Evolutionary conservation across 2,797 vertebrate genomes (phyloP).

Genomic region (Liparis tanakae): DNA sequence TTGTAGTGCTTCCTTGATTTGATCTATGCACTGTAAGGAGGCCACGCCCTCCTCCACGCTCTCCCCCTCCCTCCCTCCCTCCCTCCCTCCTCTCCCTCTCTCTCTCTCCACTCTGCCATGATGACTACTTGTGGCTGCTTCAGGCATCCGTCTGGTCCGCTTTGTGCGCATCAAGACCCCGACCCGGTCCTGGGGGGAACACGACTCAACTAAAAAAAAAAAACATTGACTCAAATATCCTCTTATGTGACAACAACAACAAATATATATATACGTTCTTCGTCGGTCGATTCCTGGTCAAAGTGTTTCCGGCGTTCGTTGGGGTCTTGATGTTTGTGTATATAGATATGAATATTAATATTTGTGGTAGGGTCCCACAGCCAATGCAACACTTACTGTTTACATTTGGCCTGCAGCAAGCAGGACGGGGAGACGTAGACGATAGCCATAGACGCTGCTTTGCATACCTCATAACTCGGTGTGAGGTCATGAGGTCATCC

Average conservation of each 20-base stretch:
- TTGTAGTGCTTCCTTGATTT: conserved; percentile 98
- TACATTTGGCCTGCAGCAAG: conserved; percentile 66
- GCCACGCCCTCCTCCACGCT: conserved; percentile 74
- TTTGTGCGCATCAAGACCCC: conserved; percentile 15
- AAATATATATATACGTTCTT: no score
- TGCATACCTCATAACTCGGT: neutral
- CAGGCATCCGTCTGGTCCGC: conserved; percentile 24
- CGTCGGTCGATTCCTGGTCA: neutral
- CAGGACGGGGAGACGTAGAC: conserved; percentile 49
- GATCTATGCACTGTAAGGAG: conserved; percentile 99
- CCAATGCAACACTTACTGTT: conserved; percentile 69
- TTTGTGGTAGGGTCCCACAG: conserved; percentile 40
- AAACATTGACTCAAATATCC: neutral
- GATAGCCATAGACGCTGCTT: conserved; percentile 21
- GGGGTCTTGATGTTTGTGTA: conserved; percentile 25
- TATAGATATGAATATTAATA: neutral
- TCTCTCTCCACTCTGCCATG: conserved; percentile 60
- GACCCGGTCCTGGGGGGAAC: conserved; percentile 15
- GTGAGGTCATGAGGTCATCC: conserved; percentile 8
- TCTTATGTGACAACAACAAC: neutral
- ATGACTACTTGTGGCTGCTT: conserved; percentile 60
- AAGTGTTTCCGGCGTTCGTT: conserved; percentile 5
- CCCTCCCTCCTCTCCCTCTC: no score
- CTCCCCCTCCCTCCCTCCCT: conserved; percentile 30
- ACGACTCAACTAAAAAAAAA: neutral